A percentile compares a stretch with the other conserved stretches of the same genome.
Evolutionary conservation across 2,113 vertebrate genomes (phyloP).

Genomic region (Rynchops niger): DNA sequence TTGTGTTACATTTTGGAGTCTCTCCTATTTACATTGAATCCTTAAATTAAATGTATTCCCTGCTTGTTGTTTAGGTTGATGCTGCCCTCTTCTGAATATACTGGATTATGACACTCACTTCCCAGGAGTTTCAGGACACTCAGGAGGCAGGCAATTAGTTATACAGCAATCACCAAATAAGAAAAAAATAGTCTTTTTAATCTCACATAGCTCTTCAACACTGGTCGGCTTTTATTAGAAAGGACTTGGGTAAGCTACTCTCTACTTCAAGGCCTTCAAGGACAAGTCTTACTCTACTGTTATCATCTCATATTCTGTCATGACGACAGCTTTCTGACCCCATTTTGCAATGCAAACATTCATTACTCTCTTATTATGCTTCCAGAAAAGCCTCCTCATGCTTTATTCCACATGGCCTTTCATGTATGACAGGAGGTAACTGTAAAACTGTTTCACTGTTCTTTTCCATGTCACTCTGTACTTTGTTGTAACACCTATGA

Average conservation of each 20-base stretch:
- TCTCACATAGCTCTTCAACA: neutral
- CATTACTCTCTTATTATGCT: neutral
- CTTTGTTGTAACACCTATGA: neutral
- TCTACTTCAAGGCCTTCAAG: neutral
- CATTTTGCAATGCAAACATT: neutral
- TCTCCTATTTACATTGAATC: neutral
- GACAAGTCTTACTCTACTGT: neutral
- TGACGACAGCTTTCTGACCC: neutral
- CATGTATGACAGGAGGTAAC: neutral
- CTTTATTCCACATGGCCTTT: neutral
- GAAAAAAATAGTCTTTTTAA: neutral
- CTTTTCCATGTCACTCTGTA: neutral
- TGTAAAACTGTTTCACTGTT: neutral
- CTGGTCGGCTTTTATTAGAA: neutral
- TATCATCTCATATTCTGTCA: neutral
- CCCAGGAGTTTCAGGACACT: neutral
- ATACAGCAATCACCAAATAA: neutral
- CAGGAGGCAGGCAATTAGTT: neutral
- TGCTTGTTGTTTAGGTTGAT: slow-evolving; percentile 68
- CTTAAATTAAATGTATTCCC: neutral
- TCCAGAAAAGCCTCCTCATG: neutral
- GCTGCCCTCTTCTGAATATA: slow-evolving; percentile 77
- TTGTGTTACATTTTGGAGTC: neutral
- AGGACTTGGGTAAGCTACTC: neutral
- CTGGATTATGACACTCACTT: neutral